Evolutionary conservation across 2,113 vertebrate species (phyloP).

Genomic region (Colinus virginianus): DNA sequence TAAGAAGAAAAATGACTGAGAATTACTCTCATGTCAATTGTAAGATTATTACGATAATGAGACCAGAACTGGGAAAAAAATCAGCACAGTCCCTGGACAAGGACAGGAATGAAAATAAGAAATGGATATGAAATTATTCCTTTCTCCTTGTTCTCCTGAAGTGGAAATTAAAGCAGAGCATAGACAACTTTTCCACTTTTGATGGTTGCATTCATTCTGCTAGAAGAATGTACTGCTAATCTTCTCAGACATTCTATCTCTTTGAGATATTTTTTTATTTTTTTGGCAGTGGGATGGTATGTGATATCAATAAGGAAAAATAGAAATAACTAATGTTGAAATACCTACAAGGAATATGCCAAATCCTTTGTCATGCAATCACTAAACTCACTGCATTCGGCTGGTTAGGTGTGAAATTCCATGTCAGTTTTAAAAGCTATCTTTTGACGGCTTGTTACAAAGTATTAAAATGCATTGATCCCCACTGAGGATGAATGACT

Average conservation of each 20-base stretch:
- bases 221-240: background rate
- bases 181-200: background rate
- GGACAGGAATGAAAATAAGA: slow-evolving; percentile 2
- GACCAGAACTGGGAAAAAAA: background rate
- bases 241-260: background rate
- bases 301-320: background rate
- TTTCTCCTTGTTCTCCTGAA: background rate
- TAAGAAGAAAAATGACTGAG: background rate
- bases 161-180: background rate
- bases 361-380: background rate
- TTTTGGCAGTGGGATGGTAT: rapidly evolving
- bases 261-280: background rate
- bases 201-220: background rate
- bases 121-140: background rate
- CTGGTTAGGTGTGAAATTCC: slow-evolving; percentile 42
- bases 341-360: background rate
- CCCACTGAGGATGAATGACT: background rate
- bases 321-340: background rate
- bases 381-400: background rate
- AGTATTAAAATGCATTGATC: slow-evolving; percentile 9
- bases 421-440: slow-evolving; percentile 7
- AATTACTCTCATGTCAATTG: slow-evolving; percentile 15
- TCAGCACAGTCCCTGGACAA: background rate
- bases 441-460: background rate
- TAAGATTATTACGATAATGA: background rate